Conservation (phyloP, 2,888 invertebrate genomes). For the Meteorus colon region DNA sequence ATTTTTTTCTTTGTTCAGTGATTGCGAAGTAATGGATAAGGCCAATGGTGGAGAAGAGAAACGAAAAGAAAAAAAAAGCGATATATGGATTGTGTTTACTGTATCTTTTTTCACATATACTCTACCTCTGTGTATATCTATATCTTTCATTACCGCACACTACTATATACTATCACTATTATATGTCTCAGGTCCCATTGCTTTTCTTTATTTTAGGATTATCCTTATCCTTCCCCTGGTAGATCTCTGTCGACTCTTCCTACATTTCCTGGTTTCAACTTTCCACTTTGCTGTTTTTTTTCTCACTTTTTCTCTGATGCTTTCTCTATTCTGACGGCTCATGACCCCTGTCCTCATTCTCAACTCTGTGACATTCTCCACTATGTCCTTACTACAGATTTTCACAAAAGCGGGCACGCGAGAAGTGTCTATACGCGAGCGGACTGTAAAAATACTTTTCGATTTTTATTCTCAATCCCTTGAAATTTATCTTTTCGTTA, state of each 20-base stretch:
- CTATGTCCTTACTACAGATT: slow-evolving; percentile 36
- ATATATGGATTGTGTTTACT: slow-evolving; percentile 54
- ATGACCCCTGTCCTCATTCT: neutral
- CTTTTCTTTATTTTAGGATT: slow-evolving; percentile 50
- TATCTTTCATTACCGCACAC: neutral
- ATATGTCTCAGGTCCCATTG: slow-evolving; percentile 35
- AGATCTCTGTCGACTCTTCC: slow-evolving; percentile 36
- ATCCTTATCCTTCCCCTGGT: slow-evolving; percentile 37
- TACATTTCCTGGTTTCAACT: slow-evolving; percentile 35
- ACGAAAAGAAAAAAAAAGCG: slow-evolving; percentile 20
- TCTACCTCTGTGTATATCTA: neutral
- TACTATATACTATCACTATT: slow-evolving; percentile 36
- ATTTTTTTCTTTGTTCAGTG: slow-evolving; percentile 37
- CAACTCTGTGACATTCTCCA: neutral
- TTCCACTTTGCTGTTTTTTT: slow-evolving; percentile 22
- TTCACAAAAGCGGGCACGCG: slow-evolving; percentile 37
- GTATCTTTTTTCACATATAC: slow-evolving; percentile 48
- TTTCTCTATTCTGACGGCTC: slow-evolving; percentile 1
- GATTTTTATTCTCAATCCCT: slow-evolving; percentile 12
- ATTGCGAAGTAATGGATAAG: slow-evolving; percentile 53
- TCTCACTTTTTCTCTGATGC: neutral
- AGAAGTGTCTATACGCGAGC: slow-evolving; percentile 19
- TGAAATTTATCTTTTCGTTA: slow-evolving; percentile 18
- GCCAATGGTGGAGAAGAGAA: slow-evolving; percentile 16
- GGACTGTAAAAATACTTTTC: slow-evolving; percentile 26